Evolutionary conservation across 2,888 invertebrate species (phyloP), one percentile per base, ranked within the genome.

Genomic region (Julus scanicus): DNA sequence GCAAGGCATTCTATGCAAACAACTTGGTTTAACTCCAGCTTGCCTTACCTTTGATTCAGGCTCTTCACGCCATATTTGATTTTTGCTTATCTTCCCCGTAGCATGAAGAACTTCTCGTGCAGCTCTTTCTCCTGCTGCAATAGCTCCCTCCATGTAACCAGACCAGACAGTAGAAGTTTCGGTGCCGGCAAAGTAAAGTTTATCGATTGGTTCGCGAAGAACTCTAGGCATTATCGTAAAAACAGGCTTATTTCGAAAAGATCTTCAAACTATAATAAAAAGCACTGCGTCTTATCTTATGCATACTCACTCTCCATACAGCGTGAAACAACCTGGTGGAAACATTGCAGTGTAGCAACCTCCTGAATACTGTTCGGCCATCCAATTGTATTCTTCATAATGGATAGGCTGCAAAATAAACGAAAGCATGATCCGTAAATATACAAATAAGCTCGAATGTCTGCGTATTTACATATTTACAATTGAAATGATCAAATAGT

Each of bases 321-420:
- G 89, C 13, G 92, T 92, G n/a, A 92, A 90, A 57, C 91, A 90
- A 1, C 92, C 92, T n/a, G 92, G 92, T 0, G 92, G 92, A 90
- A 91, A 90, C 89, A 91, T 91, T 44, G 90, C 90, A 1, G 92
- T 91, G 89, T 92, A 92, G 88, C 92, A 91, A 13, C 92, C 92
- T 8, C 92, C 92, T 2, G 91, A 90, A 90, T 91, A 92, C 88
- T 91, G 91, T 88, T 92, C 92, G 15, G 89, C 91, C 88, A 90
- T 90, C 92, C 92, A 92, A 89, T 92, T 90, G 88, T 91, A 90
- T 89, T 92, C 92, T 89, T 91, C 92, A 88, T 91, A 91, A 89
- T 91, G 90, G 1, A 91, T 88, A 0, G 91, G 91, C 91, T 91
- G 44, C 5, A 88, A 80, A 86, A 71, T 71, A 71, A 71, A 71